phyloP scores from a whole-genome alignment of 2,888 invertebrate genomes.

The Brachylomia viminalis region DNA sequence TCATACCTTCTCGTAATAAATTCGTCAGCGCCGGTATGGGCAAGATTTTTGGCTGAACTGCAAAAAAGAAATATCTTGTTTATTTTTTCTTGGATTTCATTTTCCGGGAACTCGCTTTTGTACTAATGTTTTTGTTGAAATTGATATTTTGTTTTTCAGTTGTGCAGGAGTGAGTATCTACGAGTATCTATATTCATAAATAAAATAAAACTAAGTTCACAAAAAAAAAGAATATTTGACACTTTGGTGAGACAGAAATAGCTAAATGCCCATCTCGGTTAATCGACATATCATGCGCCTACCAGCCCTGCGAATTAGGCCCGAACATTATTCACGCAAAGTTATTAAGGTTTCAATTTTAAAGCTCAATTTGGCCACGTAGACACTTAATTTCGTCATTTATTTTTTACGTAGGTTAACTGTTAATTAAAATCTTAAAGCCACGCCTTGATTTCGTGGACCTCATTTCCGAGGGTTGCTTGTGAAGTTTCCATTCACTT shows the following conservation, averaged over 20 bases:
- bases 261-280: neutral
- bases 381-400: slow-evolving; percentile 69
- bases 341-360: slow-evolving; percentile 66
- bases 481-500: slow-evolving; percentile 74
- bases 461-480: slow-evolving; percentile 69
- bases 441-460: slow-evolving; percentile 63
- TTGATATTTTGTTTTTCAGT: slow-evolving; percentile 5
- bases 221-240: neutral
- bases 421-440: slow-evolving; percentile 79
- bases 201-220: neutral
- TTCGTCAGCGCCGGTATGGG: slow-evolving; percentile 96
- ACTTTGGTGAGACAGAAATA: neutral
- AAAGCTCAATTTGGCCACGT: slow-evolving; percentile 67
- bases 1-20: slow-evolving; percentile 95
- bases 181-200: neutral
- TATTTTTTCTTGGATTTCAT: slow-evolving; percentile 27
- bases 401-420: slow-evolving; percentile 70
- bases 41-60: slow-evolving; percentile 96
- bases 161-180: too few species aligned
- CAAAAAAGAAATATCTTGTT: slow-evolving; percentile 64
- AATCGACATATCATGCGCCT: slow-evolving; percentile 6
- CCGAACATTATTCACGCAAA: slow-evolving; percentile 62
- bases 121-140: neutral
- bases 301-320: slow-evolving; percentile 48
- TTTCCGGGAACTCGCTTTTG: neutral